These are phyloP conservation scores for Coecobrya sp. DNA, from an alignment of 2,888 invertebrate genomes.

Conservation along the genomic window DNA sequence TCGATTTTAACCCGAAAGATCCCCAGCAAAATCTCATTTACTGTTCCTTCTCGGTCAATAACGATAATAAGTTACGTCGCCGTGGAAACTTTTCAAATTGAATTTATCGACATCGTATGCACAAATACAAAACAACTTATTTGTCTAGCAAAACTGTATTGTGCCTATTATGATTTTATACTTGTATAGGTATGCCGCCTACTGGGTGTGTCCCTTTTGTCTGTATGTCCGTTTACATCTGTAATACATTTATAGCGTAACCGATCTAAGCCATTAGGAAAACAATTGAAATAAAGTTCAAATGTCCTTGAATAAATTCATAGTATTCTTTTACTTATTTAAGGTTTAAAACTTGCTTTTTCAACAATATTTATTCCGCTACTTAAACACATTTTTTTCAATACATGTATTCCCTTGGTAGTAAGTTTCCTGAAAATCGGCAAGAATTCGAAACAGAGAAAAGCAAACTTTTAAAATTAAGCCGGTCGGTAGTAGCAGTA, in stretches of 20 bases:
- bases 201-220: no score
- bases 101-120: not conserved
- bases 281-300: no score
- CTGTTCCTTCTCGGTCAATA: not conserved
- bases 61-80: not conserved
- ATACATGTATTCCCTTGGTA: not conserved
- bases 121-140: not conserved
- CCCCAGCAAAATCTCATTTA: conserved; percentile 8
- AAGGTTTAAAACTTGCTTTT: not conserved
- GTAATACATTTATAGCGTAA: no score
- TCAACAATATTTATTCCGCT: not conserved
- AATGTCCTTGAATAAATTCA: no score
- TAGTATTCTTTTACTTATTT: no score
- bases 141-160: not conserved
- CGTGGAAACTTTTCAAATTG: not conserved
- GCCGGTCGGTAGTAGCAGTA: not conserved
- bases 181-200: no score
- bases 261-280: no score
- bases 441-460: not conserved
- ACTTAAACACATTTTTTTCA: not conserved
- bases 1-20: not conserved
- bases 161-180: not conserved
- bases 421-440: not conserved
- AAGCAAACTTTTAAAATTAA: conserved; percentile 27
- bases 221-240: no score